Evolutionary conservation across 2,113 vertebrate species (phyloP), one percentile per base, ranked within the genome.

Genomic region (Butastur rufipennis): DNA sequence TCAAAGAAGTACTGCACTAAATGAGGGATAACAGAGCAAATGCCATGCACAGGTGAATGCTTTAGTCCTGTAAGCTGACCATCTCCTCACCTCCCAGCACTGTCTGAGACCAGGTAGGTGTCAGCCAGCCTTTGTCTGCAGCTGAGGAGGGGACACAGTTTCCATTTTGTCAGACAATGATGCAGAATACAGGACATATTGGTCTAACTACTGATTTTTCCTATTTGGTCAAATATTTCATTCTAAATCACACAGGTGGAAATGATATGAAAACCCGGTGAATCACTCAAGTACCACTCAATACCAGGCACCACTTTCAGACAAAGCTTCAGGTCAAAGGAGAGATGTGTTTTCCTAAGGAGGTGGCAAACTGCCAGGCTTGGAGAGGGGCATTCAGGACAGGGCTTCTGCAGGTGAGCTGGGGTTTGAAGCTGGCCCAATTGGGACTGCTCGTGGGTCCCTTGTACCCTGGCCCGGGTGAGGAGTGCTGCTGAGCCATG

Each of bases 361-460:
- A 78, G 42, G 45, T 7, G 26, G 34, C 10, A 74, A 56, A 78
- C 23, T 9, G 7, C 10, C 29, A 71, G 50, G 52, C n/a, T 36
- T 9, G 50, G 29, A 32, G 50, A 63, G 18, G 8, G 31, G 5
- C 3, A 34, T 50, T 79, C 12, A 18, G 70, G 22, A 27, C n/a
- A 52, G 56, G 40, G 12, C 11, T 62, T 58, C 68, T 81, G 34
- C 23, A 31, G 42, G 38, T 13, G 21, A 62, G 42, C 25, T 34
- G 34, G 31, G 15, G 13, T 56, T 85, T 72, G 70, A 71, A 58
- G 9, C 5, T 59, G 68, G 19, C 15, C 26, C 42, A 14, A 0
- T 0, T 19, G n/a, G 26, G 16, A 79, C 42, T 31, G 13, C 8
- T 56, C 0, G 0, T 52, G 26, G 47, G n/a, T 59, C 42, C n/a